Percentiles rank a stretch among this genome's conserved stretches.
These are phyloP conservation scores for Microtus pennsylvanicus DNA, from an alignment of 2,113 vertebrate genomes.

Conservation along the genomic window DNA sequence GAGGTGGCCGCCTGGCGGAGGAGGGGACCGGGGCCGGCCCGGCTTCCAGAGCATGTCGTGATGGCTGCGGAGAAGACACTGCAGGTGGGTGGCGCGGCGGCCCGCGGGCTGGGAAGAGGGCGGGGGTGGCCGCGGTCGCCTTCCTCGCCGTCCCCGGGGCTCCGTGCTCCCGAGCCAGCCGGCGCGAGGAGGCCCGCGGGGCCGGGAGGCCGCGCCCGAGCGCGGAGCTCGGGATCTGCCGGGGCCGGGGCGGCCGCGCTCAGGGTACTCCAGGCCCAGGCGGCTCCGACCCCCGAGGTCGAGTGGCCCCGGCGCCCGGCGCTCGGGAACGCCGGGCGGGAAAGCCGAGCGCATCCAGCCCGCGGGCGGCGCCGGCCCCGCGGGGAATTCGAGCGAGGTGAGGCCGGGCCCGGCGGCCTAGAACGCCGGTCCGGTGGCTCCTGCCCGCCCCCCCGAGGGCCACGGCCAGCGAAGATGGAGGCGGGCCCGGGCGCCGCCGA, in stretches of 20 bases:
- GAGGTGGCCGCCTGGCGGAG: conserved; percentile 64
- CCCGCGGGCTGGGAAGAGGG: not conserved
- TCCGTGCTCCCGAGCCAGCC: not conserved
- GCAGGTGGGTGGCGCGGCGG: conserved; percentile 74
- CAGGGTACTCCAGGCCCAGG: conserved; percentile 70
- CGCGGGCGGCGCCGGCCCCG: not conserved
- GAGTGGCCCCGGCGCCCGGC: not conserved
- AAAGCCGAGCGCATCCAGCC: conserved; percentile 1
- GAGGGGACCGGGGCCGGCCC: conserved; percentile 57
- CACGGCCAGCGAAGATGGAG: conserved; percentile 40
- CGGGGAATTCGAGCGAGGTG: not conserved
- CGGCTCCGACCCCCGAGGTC: conserved; percentile 31
- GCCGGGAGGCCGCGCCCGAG: conserved; percentile 30
- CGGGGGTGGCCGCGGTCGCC: conserved; percentile 39
- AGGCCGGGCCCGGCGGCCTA: conserved; percentile 60
- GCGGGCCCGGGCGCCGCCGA: conserved; percentile 17
- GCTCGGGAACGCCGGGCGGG: not conserved
- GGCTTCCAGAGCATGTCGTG: conserved; percentile 46
- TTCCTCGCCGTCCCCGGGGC: not conserved
- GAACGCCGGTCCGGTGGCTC: not conserved
- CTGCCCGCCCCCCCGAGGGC: not conserved
- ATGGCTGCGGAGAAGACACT: conserved; percentile 72
- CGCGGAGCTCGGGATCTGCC: not conserved
- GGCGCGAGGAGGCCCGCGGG: not conserved
- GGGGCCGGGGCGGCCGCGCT: not conserved